Conservation (phyloP, 1,140 invertebrate species). For the Leptinotarsa texana region DNA sequence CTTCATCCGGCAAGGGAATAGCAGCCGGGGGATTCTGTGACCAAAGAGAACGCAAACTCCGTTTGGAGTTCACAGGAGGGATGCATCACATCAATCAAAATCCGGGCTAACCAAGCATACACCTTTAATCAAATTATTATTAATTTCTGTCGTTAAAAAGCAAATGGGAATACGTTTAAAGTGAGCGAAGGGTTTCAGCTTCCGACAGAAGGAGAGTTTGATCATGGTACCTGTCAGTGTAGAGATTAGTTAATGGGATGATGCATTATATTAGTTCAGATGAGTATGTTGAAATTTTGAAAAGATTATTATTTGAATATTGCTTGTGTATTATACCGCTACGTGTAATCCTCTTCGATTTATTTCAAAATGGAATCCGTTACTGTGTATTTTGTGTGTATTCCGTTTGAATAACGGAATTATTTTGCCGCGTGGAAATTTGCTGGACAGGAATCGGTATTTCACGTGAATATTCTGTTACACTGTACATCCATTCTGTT, state of each 20-base stretch:
- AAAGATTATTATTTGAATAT: too few relatives aligned
- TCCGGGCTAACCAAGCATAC: slow-evolving; percentile 13
- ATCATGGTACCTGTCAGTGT: not conserved
- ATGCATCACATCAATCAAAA: slow-evolving; percentile 17
- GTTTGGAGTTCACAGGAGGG: not conserved
- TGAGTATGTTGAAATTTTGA: not conserved
- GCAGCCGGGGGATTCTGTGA: not conserved
- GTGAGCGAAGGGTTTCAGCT: not conserved
- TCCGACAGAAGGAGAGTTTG: slow-evolving; percentile 2
- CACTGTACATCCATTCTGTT: too few relatives aligned
- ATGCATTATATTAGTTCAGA: slow-evolving; percentile 7
- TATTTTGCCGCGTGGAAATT: too few relatives aligned
- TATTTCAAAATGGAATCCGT: too few relatives aligned
- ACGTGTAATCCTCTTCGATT: too few relatives aligned
- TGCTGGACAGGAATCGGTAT: too few relatives aligned
- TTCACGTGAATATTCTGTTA: too few relatives aligned
- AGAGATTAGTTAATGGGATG: slow-evolving; percentile 1
- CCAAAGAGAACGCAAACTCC: slow-evolving; percentile 2
- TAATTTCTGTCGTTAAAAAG: slow-evolving; percentile 23
- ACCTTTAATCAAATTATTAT: slow-evolving; percentile 22
- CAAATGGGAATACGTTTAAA: slow-evolving; percentile 11
- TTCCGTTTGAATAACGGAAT: too few relatives aligned
- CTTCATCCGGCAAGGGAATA: slow-evolving; percentile 18
- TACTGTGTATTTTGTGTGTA: too few relatives aligned
- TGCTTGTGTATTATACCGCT: too few relatives aligned